A percentile compares a stretch with the other conserved stretches of the same genome.
Evolutionary conservation across 2,113 vertebrate genomes (phyloP).

Genomic region (Brachionichthys hirsutus): DNA sequence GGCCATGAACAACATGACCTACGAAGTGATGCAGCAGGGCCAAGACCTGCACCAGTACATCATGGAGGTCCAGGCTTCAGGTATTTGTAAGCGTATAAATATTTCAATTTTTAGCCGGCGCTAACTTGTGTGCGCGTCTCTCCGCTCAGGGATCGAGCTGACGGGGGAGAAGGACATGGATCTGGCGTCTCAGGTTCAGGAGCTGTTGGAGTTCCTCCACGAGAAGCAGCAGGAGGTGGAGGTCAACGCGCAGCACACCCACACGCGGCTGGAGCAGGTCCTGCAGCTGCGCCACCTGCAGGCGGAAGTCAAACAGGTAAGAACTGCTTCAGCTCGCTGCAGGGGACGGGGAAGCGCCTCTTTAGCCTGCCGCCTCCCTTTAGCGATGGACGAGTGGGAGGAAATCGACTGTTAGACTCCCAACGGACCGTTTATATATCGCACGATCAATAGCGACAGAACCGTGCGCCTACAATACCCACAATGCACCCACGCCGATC

Average conservation of each 20-base stretch:
- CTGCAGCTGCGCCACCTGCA: constrained; percentile 95
- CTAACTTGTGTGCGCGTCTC: constrained; percentile 1
- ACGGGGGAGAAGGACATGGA: constrained; percentile 97
- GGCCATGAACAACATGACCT: constrained; percentile 98
- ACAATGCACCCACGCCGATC: no score
- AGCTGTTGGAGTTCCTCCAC: constrained; percentile 95
- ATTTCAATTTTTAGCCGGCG: no score
- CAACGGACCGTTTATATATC: no score
- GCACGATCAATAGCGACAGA: no score
- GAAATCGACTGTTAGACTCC: no score
- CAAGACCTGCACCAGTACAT: constrained; percentile 98
- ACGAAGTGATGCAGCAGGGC: constrained; percentile 97
- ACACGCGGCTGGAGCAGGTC: constrained; percentile 90
- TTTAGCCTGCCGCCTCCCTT: no score
- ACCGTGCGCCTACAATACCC: no score
- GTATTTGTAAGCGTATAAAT: no score
- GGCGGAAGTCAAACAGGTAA: constrained; percentile 96
- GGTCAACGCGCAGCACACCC: constrained; percentile 90
- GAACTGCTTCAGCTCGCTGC: no score
- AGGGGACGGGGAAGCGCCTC: no score
- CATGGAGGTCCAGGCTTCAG: constrained; percentile 98
- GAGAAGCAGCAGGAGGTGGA: constrained; percentile 97
- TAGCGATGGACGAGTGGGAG: no score
- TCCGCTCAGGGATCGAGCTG: constrained; percentile 88
- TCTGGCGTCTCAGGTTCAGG: constrained; percentile 96